A percentile compares a stretch with the other conserved stretches of the same genome.
Evolutionary conservation across 2,113 vertebrate genomes (phyloP).

Genomic region (Calyptomena viridis): DNA sequence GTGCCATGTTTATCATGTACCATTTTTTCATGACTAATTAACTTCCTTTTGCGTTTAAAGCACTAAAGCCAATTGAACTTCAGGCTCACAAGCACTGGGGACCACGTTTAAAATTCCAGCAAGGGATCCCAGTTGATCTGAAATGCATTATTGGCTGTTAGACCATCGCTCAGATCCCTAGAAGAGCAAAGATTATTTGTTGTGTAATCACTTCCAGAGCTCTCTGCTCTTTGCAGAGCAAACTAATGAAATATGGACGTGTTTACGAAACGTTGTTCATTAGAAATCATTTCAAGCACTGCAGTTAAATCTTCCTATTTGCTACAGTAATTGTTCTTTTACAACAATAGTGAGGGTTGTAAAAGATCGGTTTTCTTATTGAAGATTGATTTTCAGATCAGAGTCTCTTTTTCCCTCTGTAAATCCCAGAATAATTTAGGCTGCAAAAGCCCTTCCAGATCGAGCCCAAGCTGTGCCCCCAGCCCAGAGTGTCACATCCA

Average conservation of each 20-base stretch:
- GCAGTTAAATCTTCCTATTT: background rate
- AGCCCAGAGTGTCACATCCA: background rate
- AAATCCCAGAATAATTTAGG: background rate
- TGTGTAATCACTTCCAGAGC: background rate
- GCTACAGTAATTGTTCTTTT: conserved; percentile 44
- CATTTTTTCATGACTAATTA: conserved; percentile 47
- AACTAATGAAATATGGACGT: background rate
- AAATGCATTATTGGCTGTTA: conserved; percentile 18
- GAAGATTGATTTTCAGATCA: background rate
- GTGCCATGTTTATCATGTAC: background rate
- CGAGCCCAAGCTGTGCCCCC: background rate
- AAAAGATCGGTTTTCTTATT: conserved; percentile 10
- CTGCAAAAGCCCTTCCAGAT: background rate
- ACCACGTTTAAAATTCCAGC: conserved; percentile 21
- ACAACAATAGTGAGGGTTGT: background rate
- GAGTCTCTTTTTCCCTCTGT: background rate
- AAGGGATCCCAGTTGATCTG: background rate
- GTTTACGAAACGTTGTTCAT: background rate
- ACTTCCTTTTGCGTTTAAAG: conserved; percentile 35
- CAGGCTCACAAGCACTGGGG: background rate
- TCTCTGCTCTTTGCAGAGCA: conserved; percentile 41
- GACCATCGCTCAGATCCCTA: background rate
- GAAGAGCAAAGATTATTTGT: conserved; percentile 20
- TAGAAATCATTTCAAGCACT: conserved; percentile 23
- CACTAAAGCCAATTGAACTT: conserved; percentile 25